These are phyloP conservation scores for Pollenia amentaria DNA, from an alignment of 2,888 invertebrate species.

Conservation along the genomic window DNA sequence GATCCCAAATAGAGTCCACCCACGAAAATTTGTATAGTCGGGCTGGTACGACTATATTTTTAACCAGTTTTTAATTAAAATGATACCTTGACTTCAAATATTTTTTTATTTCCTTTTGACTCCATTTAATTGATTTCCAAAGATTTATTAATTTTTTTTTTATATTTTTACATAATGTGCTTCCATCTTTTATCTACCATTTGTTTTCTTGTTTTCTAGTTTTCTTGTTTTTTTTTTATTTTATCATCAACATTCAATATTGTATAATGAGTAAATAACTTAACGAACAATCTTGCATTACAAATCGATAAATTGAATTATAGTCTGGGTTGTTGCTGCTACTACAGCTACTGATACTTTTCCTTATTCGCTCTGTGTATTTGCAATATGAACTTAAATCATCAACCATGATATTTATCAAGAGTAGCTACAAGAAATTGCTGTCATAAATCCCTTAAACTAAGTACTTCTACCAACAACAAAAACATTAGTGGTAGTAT, in stretches of 20 bases:
- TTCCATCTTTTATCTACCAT: not conserved
- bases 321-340: not conserved
- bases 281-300: conserved; percentile 44
- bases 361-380: not conserved
- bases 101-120: too few relatives aligned
- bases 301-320: conserved; percentile 64
- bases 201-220: not conserved
- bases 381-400: conserved; percentile 46
- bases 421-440: conserved; percentile 61
- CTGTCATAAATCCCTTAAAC: conserved; percentile 58
- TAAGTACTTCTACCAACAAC: not conserved
- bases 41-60: too few relatives aligned
- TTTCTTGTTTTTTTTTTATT: not conserved
- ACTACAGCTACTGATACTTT: not conserved
- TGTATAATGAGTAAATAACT: conserved; percentile 36
- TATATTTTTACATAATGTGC: not conserved
- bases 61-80: too few relatives aligned
- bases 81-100: too few relatives aligned
- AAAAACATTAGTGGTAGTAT: not conserved
- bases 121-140: not conserved
- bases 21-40: too few relatives aligned
- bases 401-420: conserved; percentile 55
- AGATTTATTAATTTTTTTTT: conserved; percentile 3
- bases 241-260: not conserved
- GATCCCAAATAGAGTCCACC: too few relatives aligned